phyloP scores from a whole-genome alignment of 2,113 vertebrate species.

The Glaucidium brasilianum region DNA sequence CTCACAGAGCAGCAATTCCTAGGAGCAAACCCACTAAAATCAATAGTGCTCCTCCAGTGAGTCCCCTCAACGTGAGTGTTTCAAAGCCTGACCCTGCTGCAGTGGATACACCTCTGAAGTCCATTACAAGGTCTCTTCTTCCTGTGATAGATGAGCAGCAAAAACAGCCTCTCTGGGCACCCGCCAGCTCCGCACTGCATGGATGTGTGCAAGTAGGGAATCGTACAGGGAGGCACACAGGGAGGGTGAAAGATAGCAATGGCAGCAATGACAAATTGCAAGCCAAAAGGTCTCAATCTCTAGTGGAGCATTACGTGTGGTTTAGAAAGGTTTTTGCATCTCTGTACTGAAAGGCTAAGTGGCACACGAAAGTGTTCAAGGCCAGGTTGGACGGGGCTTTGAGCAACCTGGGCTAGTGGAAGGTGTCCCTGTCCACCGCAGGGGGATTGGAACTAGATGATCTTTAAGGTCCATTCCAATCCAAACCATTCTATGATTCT shows the following conservation, averaged over 20 bases:
- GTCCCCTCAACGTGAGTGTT: neutral
- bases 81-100: neutral
- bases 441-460: no score
- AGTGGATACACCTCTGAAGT: neutral
- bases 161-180: neutral
- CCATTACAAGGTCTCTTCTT: neutral
- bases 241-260: rapidly evolving
- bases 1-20: neutral
- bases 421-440: no score
- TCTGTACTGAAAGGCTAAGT: neutral
- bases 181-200: rapidly evolving
- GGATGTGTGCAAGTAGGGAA: rapidly evolving
- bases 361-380: neutral
- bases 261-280: neutral
- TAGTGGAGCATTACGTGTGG: rapidly evolving
- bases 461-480: no score
- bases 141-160: neutral
- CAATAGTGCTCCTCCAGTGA: neutral
- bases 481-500: neutral
- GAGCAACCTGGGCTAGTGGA: no score
- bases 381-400: no score
- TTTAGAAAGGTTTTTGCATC: neutral
- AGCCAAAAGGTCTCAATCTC: rapidly evolving
- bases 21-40: neutral
- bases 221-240: rapidly evolving